These are phyloP conservation scores for Notolepis coatsorum DNA, from an alignment of 2,797 vertebrate genomes.

Conservation along the genomic window DNA sequence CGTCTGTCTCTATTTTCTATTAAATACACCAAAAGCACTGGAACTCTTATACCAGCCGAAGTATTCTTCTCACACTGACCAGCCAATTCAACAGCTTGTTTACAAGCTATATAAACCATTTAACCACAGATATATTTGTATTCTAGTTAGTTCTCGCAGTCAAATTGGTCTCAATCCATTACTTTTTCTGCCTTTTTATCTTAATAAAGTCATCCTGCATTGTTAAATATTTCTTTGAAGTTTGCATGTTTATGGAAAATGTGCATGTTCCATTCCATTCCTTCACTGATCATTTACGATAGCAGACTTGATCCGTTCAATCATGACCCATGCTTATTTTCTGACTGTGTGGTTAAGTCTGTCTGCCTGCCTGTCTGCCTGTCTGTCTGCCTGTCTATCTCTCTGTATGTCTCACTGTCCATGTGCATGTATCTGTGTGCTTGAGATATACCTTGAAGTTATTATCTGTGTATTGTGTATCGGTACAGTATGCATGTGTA, in stretches of 20 bases:
- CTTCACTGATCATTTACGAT: background rate
- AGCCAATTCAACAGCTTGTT: constrained; percentile 1
- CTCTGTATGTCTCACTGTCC: background rate
- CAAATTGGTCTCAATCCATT: background rate
- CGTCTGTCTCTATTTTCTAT: background rate
- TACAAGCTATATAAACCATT: constrained; percentile 8
- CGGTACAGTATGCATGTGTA: constrained; percentile 7
- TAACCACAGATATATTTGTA: background rate
- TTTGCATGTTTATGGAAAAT: background rate
- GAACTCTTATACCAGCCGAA: background rate
- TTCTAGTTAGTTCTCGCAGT: constrained; percentile 3
- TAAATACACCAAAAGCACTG: background rate
- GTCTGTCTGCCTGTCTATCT: background rate
- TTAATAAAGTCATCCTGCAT: background rate
- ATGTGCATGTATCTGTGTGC: background rate
- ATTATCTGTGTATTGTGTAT: constrained; percentile 3
- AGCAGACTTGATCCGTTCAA: background rate
- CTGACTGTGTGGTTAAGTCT: background rate
- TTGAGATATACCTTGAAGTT: too few species aligned
- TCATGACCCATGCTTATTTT: background rate
- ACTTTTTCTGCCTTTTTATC: background rate
- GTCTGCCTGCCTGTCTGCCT: background rate
- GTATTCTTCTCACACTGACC: constrained; percentile 16
- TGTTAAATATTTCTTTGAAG: background rate
- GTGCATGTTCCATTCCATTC: background rate